Percentiles rank a stretch among this genome's conserved stretches.
Evolutionary conservation across 2,888 invertebrate genomes (phyloP).

Genomic region (Cryptocephalus primarius): DNA sequence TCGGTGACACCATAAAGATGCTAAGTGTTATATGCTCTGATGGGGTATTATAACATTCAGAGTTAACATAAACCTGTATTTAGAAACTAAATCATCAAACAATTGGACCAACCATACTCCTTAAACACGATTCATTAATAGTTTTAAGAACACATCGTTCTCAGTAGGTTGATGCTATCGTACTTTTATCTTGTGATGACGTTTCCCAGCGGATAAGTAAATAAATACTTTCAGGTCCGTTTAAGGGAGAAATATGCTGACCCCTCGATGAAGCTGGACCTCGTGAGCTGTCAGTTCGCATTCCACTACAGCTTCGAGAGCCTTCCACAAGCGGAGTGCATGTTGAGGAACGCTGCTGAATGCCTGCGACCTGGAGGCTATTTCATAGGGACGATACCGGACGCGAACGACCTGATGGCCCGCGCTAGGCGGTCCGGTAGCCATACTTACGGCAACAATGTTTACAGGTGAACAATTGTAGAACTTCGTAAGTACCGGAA

Average conservation of each 20-base stretch:
- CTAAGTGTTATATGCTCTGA: too few species aligned
- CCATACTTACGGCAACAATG: constrained; percentile 64
- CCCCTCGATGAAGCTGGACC: constrained; percentile 67
- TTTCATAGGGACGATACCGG: constrained; percentile 94
- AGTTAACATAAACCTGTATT: too few species aligned
- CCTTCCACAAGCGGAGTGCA: constrained; percentile 75
- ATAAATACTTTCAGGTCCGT: constrained; percentile 45
- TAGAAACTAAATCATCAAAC: too few species aligned
- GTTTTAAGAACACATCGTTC: too few species aligned
- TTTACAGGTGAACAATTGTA: constrained; percentile 42
- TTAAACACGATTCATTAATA: too few species aligned
- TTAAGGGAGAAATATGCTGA: constrained; percentile 69
- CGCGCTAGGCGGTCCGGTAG: constrained; percentile 48
- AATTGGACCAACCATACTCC: too few species aligned
- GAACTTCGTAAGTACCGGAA: too few species aligned
- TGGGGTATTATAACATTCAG: too few species aligned
- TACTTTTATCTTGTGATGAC: not conserved
- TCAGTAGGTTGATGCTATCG: too few species aligned
- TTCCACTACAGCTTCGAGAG: constrained; percentile 96
- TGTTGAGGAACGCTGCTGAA: constrained; percentile 88
- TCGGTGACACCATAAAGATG: too few species aligned
- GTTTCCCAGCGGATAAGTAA: not conserved
- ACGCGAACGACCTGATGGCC: constrained; percentile 84
- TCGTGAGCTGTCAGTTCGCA: constrained; percentile 96
- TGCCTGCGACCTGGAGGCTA: constrained; percentile 81